These are phyloP conservation scores for Troilus luridus DNA, from an alignment of 2,888 invertebrate genomes.

Conservation along the genomic window DNA sequence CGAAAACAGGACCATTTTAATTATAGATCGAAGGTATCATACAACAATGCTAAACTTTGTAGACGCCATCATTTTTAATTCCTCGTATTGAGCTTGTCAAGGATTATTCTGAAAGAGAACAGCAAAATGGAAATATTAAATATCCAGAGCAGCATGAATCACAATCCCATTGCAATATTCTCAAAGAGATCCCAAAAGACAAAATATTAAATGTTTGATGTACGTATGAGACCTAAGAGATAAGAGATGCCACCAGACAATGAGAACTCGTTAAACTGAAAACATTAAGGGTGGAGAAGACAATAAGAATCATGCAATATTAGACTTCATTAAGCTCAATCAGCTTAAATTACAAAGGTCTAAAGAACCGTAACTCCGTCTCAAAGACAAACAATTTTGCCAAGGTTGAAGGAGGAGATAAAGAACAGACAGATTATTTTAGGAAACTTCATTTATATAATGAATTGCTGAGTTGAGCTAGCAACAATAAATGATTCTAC, in stretches of 20 bases:
- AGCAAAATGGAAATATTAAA: neutral
- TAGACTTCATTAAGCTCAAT: constrained; percentile 22
- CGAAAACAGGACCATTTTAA: too few species aligned
- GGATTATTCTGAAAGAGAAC: neutral
- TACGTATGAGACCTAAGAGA: neutral
- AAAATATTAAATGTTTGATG: neutral
- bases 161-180: too few species aligned
- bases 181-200: neutral
- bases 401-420: neutral
- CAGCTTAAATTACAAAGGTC: neutral
- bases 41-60: too few species aligned
- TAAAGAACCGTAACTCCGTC: neutral
- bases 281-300: neutral
- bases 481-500: neutral
- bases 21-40: too few species aligned
- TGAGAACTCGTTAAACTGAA: neutral
- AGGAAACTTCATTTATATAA: neutral
- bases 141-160: neutral
- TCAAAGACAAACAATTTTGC: neutral
- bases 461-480: neutral
- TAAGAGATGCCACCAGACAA: neutral
- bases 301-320: neutral
- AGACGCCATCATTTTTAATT: too few species aligned
- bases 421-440: neutral
- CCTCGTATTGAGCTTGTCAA: too few species aligned